Evolutionary conservation across 2,888 invertebrate genomes (phyloP), one percentile per base, ranked within the genome.

Genomic region (Epinotia nisella): DNA sequence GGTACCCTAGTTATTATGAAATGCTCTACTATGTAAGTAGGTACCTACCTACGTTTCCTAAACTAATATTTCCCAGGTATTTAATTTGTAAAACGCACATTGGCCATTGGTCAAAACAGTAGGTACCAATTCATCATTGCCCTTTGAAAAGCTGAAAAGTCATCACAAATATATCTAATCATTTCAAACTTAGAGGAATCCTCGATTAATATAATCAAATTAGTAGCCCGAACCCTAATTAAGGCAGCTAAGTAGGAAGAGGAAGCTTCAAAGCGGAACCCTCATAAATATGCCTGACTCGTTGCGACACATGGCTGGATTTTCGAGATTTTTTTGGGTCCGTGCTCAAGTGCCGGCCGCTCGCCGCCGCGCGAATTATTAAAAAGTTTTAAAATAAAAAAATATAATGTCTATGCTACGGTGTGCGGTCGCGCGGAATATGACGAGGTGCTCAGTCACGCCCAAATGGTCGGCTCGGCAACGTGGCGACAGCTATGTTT

Each of bases 291-390:
- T 79, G 78, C 78, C 78, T 81, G 80, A 82, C 82, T 85, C 83
- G 86, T 82, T 79, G 87, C 85, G 86, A 85, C 90, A 91, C 92
- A 89, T 89, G 92, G 90, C 81, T 86, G 85, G 84, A 86, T 88
- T 90, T 91, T 88, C 83, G 85, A 87, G 87, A 86, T 89, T 91
- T 92, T 84, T 92, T 92, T 87, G 88, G 90, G 90, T 87, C 85
- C 92, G 90, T 90, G 90, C 89, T 92, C 87, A 80, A 92, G 92
- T 88, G 91, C 84, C 85, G 88, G 83, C 88, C 87, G 87, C 83
- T 83, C 66, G 77, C 77, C 70, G 85, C 83, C 88, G 91, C 88
- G 92, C 88, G 88, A 92, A 91, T 90, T 92, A 91, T 90, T 90
- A 90, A 90, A 90, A 90, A 88, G 88, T 86, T 90, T 86, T 88